Evolutionary conservation across 2,888 invertebrate genomes (phyloP), one percentile per base, ranked within the genome.

Genomic region (Octonoba sinensis): DNA sequence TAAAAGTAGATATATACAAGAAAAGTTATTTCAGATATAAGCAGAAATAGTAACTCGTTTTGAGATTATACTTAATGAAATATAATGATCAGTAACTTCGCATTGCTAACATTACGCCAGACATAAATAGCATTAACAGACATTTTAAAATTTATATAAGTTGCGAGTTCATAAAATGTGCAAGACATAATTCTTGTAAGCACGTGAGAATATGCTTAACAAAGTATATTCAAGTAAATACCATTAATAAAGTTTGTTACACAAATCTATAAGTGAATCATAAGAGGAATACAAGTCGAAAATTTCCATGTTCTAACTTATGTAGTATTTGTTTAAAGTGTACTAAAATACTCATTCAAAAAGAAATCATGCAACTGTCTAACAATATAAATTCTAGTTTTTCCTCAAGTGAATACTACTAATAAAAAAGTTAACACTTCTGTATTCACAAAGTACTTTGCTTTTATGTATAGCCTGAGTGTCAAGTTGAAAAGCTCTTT

Each of bases 361-460:
- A 36, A 78, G 66, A 72, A 78, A 78, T 66, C 71, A 78, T 72
- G 72, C 78, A 78, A 71, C 71, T 78, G 78, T 78, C 72, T 78
- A 78, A 65, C 60, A 72, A 72, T 78, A 78, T 71, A 78, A 78
- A 78, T 51, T 78, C 78, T 78, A 78, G 59, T 65, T 78, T 71
- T 72, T 72, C 72, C 57, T 71, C 72, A 66, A 72, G 64, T 72
- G 78, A 78, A 72, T 59, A 72, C 78, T 72, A 78, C 71, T 72
- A 81, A 81, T 73, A 81, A 69, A 81, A 81, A 81, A 81, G 73
- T 65, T 73, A 81, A 81, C 79, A 73, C 79, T 69, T 73, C 73
- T 66, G 59, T 78, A 71, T 81, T 73, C 79, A 81, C 73, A 81
- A 81, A 81, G 79, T 81, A 81, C 79, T 81, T 81, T 81, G 79